Evolutionary conservation across 2,113 vertebrate genomes (phyloP).

Genomic region (Tonatia bakeri): DNA sequence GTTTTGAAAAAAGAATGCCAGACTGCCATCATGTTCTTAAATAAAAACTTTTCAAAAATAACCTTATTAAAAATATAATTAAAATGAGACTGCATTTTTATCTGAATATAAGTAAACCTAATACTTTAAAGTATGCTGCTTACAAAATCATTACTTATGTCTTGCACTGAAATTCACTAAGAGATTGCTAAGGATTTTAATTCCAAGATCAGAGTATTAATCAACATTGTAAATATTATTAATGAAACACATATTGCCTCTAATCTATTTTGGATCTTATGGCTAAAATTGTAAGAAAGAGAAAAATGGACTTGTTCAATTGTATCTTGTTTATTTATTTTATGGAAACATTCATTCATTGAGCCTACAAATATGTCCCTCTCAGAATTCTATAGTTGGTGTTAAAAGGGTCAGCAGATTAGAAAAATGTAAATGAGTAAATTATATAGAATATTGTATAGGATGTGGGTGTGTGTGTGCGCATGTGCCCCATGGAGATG

Average conservation of each 20-base stretch:
- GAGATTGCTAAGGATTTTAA: background rate
- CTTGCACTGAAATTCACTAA: background rate
- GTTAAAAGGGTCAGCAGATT: background rate
- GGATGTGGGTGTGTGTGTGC: background rate
- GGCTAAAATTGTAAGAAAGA: background rate
- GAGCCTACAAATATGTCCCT: background rate
- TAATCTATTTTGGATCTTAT: background rate
- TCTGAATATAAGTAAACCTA: background rate
- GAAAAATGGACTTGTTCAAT: background rate
- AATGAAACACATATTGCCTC: background rate
- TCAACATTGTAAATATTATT: background rate
- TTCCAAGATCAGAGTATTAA: background rate
- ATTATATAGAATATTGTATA: background rate
- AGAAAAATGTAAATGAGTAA: background rate
- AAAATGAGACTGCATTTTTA: background rate
- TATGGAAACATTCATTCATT: background rate
- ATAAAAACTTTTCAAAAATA: slow-evolving; percentile 10
- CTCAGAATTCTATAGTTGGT: background rate
- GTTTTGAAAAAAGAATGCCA: background rate
- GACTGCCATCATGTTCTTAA: background rate
- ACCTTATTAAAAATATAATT: background rate
- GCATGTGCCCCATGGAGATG: background rate
- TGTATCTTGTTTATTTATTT: background rate
- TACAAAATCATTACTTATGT: background rate
- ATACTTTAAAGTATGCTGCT: background rate